Conservation (phyloP, 2,888 invertebrate genomes). For the Coremacera marginata region DNA sequence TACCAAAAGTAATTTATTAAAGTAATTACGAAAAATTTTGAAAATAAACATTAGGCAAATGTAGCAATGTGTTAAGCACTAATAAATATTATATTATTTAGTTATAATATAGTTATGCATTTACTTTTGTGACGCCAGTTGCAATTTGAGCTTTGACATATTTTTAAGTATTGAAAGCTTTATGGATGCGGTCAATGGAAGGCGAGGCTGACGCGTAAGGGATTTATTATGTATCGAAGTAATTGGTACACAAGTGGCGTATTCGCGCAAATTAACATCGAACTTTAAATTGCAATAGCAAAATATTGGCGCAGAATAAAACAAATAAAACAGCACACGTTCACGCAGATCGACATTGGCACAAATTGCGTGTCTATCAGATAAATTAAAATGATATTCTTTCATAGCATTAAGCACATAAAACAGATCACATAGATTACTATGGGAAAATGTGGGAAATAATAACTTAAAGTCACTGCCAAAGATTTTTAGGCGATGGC, state of each 20-base stretch:
- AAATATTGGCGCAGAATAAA: constrained; percentile 35
- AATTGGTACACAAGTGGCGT: constrained; percentile 3
- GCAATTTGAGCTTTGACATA: constrained; percentile 10
- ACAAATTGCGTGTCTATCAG: neutral
- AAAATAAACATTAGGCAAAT: too few species aligned
- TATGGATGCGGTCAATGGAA: neutral
- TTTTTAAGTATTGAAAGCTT: constrained; percentile 14
- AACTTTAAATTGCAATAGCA: constrained; percentile 30
- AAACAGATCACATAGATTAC: constrained; percentile 39
- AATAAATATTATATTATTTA: too few species aligned
- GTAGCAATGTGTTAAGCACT: too few species aligned
- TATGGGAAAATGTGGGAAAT: constrained; percentile 31
- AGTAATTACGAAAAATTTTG: too few species aligned
- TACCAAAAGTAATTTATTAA: too few species aligned
- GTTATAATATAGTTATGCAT: too few species aligned
- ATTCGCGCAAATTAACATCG: neutral
- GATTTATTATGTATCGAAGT: neutral
- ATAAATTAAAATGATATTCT: constrained; percentile 45
- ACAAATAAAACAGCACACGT: constrained; percentile 35
- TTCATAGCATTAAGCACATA: constrained; percentile 39
- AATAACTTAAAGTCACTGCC: constrained; percentile 13
- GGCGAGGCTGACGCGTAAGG: neutral
- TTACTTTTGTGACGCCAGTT: neutral
- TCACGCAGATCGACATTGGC: constrained; percentile 34
- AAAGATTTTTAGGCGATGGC: constrained; percentile 33